Base-by-base conservation (phyloP, 2,888 invertebrate genomes). In the Ormia ochracea region DNA sequence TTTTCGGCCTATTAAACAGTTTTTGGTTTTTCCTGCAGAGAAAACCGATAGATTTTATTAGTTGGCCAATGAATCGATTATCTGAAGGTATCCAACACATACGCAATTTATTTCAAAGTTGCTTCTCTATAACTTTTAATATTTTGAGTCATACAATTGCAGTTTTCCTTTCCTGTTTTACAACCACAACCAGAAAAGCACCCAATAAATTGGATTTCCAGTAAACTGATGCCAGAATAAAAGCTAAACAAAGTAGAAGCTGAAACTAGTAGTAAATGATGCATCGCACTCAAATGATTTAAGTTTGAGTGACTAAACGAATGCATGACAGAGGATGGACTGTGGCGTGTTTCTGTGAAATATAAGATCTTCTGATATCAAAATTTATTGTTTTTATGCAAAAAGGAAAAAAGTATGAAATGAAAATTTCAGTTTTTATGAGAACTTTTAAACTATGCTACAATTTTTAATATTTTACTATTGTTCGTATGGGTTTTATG, bases 221-320 rank as follows among this genome's bases (percentile, higher is more conserved):
- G 28, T 19, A 38, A 63, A 65, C 21, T 74, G 31, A 12, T 28
- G 65, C 77, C 65, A 66, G 21, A 72, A 59, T 4, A 14, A 33
- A 26, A 17, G n/a, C 12, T 17, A 45, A 10, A 17, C 43, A 58
- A 54, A 63, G 63, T 21, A 52, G 33, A 45, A 69, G 58, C 69
- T 26, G 21, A 74, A 79, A 79, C 65, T 63, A 74, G 69, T 63
- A 74, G 69, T 74, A 79, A 79, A 74, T 79, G 78, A 74, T 79
- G 78, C 78, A 79, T 65, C 74, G 78, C 78, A 69, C 74, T 74
- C 69, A 74, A 79, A 79, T 61, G 61, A 50, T 78, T 78, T 58
- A 54, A 78, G 65, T 74, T 74, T 36, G 48, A 69, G 65, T 65
- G 68, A 78, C 69, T 65, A 69, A 78, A 74, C 65, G 72, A 45